Conservation (phyloP, 1,140 invertebrate species). For the Drosophila nasuta region DNA sequence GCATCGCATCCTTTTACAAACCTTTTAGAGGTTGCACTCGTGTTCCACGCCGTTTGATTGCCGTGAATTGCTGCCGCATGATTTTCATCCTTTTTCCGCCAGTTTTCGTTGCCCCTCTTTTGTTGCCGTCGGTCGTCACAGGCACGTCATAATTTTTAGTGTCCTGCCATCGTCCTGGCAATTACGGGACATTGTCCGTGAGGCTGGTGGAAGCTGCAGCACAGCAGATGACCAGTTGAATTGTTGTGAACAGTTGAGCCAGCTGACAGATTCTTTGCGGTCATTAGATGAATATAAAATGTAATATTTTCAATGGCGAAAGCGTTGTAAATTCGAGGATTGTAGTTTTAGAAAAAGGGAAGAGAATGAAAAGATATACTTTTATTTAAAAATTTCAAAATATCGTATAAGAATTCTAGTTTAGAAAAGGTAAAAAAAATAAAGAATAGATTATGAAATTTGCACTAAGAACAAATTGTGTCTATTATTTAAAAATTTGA, state of each 20-base stretch:
- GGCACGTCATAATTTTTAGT: slow-evolving; percentile 57
- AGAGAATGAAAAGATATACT: too few relatives aligned
- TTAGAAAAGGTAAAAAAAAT: too few relatives aligned
- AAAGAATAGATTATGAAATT: too few relatives aligned
- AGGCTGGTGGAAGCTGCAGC: slow-evolving; percentile 1
- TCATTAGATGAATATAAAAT: slow-evolving; percentile 17
- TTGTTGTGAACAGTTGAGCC: slow-evolving; percentile 6
- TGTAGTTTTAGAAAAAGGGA: too few relatives aligned
- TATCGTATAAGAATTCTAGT: too few relatives aligned
- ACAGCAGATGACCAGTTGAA: slow-evolving; percentile 63
- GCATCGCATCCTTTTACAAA: slow-evolving; percentile 69
- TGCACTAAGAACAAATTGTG: too few relatives aligned
- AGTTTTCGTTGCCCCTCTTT: slow-evolving; percentile 32
- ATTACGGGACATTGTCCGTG: slow-evolving; percentile 48
- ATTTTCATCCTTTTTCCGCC: slow-evolving; percentile 70
- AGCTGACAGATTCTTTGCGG: slow-evolving; percentile 35
- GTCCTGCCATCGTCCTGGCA: slow-evolving; percentile 35
- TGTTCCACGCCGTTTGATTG: slow-evolving; percentile 78
- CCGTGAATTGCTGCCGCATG: slow-evolving; percentile 78
- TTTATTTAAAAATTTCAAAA: too few relatives aligned
- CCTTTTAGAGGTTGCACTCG: slow-evolving; percentile 63
- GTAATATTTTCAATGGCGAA: neutral
- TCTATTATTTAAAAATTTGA: too few relatives aligned
- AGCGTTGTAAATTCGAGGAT: neutral
- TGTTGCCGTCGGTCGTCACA: slow-evolving; percentile 49